phyloP scores from a whole-genome alignment of 2,797 vertebrate species.

The Rhynchotus rufescens region DNA sequence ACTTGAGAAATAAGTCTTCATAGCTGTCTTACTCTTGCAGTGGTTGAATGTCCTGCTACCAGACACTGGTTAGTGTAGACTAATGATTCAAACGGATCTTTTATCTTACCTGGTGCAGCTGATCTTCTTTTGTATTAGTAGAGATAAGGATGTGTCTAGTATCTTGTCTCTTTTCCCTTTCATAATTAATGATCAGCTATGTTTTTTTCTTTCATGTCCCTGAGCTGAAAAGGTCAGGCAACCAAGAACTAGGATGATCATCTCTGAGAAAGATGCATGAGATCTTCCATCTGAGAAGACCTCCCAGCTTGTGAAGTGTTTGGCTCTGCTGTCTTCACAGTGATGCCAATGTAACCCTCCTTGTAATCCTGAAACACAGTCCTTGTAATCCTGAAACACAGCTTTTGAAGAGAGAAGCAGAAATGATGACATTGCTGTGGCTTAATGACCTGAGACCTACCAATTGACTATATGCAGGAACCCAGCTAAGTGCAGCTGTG shows the following conservation, averaged over 20 bases:
- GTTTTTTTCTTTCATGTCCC: background rate
- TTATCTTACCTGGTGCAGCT: background rate
- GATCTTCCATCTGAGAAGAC: background rate
- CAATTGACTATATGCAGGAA: background rate
- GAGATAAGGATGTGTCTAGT: background rate
- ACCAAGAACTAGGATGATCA: background rate
- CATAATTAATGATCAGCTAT: background rate
- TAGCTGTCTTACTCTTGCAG: background rate
- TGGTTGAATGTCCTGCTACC: background rate
- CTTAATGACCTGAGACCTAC: background rate
- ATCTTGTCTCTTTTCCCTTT: background rate
- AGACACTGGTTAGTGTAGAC: background rate
- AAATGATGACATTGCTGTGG: background rate
- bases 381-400: background rate
- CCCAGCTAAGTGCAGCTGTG: background rate
- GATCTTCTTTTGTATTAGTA: background rate
- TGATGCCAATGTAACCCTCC: background rate
- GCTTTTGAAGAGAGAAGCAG: background rate
- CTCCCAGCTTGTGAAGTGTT: background rate
- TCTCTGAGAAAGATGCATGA: background rate
- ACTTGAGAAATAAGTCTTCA: background rate
- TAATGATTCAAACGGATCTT: background rate
- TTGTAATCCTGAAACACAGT: background rate
- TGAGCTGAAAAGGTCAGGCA: background rate
- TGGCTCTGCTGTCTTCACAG: background rate